Evolutionary conservation across 1,140 invertebrate genomes (phyloP).

Genomic region (Caenorhabditis brenneri): DNA sequence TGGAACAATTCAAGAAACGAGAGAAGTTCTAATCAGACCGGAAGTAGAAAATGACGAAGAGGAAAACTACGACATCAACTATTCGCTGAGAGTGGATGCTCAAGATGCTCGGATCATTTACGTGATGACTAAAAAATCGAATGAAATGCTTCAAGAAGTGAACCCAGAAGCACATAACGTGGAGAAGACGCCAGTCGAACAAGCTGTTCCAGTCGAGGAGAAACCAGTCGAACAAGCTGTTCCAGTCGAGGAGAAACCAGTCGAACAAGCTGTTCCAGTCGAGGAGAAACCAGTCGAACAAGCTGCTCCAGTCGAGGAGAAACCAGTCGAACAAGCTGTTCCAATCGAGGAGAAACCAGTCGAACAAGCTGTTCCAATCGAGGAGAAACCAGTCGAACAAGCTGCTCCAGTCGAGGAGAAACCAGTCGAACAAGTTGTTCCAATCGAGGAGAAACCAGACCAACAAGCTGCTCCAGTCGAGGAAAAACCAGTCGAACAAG

Average conservation of each 20-base stretch:
- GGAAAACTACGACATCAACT: slow-evolving; percentile 7
- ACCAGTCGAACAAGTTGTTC: not conserved
- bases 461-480: not conserved
- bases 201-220: not conserved
- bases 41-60: not conserved
- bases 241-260: not conserved
- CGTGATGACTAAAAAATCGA: not conserved
- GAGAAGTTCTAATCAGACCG: not conserved
- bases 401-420: not conserved
- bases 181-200: not conserved
- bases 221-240: not conserved
- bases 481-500: not conserved
- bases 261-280: not conserved
- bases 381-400: not conserved
- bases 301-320: not conserved
- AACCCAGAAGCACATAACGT: not conserved
- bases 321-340: not conserved
- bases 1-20: not conserved
- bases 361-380: not conserved
- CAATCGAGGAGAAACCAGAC: not conserved
- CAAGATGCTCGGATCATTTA: not conserved
- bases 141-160: not conserved
- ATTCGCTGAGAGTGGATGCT: not conserved
- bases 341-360: not conserved
- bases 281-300: not conserved